Base-by-base conservation (phyloP, 1,140 invertebrate genomes). In the Camponotus pennsylvanicus region DNA sequence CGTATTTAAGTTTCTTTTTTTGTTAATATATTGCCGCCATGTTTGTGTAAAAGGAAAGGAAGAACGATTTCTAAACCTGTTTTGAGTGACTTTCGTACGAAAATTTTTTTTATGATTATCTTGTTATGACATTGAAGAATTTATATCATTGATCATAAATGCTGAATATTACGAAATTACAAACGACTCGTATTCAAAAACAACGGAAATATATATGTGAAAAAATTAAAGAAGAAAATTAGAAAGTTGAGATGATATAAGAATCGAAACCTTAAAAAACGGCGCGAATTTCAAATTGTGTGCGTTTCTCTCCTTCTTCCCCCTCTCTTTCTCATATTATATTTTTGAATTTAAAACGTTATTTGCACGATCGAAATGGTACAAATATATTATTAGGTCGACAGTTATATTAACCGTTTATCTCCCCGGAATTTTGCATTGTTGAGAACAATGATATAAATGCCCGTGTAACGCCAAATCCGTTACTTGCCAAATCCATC, bases 401-500 rank as follows among this genome's bases (percentile, higher is more conserved):
- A 37, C 42, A 64, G 6, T 76, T 11, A 21, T 2, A 21, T 13
- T 8, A 34, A 37, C 1, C 64, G 11, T 49, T 27, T 18, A 27
- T 42, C 6, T 8, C 61, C 69, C 57, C 79, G 34, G 21, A 21
- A 21, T 27, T 63, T 88, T 69, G 71, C 76, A 88, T 86, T 77
- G 85, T 88, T 32, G 52, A 63, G 69, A 40, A 73, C 86, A 88
- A 88, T 55, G 32, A 80, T n/a, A 52, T 59, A 49, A 55, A 11
- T 61, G 59, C 59, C 85, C 45, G 57, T 67, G 57, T 32, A 27
- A 34, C 9, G 5, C 11, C 15, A 15, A 64, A 75, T 64, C 88
- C 87, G 87, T 89, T 89, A 89, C 15, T 59, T 80, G 77, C 61
- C 84, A 82, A 86, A 88, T 86, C 18, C 32, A 49, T 83, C 49